A percentile compares a stretch with the other conserved stretches of the same genome.
These are phyloP conservation scores for Botia kubotai DNA, from an alignment of 2,797 vertebrate genomes.

Conservation along the genomic window DNA sequence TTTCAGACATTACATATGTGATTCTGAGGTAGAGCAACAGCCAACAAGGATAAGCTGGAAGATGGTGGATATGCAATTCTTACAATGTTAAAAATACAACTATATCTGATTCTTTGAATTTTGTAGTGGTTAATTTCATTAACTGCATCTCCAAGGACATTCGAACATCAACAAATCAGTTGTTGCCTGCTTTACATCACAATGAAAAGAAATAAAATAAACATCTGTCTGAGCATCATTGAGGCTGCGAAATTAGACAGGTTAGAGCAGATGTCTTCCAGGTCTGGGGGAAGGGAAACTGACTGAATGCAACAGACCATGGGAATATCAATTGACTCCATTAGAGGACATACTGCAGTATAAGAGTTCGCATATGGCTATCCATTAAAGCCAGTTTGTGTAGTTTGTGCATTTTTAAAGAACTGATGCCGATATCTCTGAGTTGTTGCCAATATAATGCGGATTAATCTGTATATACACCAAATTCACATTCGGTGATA, in stretches of 20 bases:
- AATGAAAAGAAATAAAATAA: conserved; percentile 39
- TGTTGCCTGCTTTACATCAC: conserved; percentile 18
- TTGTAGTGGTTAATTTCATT: conserved; percentile 5
- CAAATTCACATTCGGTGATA: no score
- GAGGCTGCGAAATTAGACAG: background rate
- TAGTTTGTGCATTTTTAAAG: no score
- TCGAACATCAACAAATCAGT: conserved; percentile 22
- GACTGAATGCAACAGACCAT: conserved; percentile 22
- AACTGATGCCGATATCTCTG: no score
- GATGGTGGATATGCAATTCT: background rate
- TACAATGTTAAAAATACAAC: no score
- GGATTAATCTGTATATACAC: no score
- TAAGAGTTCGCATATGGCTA: background rate
- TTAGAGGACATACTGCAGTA: background rate
- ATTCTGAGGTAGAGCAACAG: background rate
- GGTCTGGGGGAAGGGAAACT: conserved; percentile 23
- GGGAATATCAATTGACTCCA: conserved; percentile 41
- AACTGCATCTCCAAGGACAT: background rate
- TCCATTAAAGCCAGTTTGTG: conserved; percentile 6
- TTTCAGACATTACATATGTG: background rate
- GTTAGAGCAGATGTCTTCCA: conserved; percentile 51
- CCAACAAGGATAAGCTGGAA: background rate
- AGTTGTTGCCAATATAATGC: no score
- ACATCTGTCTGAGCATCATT: conserved; percentile 49
- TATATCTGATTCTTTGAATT: background rate